A percentile compares a stretch with the other conserved stretches of the same genome.
Evolutionary conservation across 2,113 vertebrate species (phyloP).

Genomic region (Lepus americanus): DNA sequence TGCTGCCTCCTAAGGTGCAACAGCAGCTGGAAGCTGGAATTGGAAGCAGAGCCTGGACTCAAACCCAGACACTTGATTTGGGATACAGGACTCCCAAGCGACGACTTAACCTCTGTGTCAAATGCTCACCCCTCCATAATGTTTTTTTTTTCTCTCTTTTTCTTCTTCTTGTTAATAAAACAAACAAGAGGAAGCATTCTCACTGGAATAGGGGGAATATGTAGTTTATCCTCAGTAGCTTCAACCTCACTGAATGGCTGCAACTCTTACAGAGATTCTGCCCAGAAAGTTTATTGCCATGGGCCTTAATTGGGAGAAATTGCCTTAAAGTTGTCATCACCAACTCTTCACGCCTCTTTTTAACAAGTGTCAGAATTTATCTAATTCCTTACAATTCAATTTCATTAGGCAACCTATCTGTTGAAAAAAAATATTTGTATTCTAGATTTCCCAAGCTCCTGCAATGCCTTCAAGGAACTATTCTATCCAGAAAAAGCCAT

Average conservation of each 20-base stretch:
- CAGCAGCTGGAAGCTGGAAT: no score
- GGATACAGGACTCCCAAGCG: no score
- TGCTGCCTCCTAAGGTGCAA: no score
- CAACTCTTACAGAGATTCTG: background rate
- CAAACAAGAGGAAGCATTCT: background rate
- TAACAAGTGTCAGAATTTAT: slow-evolving; percentile 25
- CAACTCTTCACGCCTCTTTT: slow-evolving; percentile 23
- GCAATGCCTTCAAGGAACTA: background rate
- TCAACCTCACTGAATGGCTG: background rate
- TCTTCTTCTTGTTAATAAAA: background rate
- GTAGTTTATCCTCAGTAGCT: background rate
- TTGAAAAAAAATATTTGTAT: slow-evolving; percentile 46
- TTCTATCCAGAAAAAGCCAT: background rate
- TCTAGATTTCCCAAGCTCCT: background rate
- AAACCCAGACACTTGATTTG: no score
- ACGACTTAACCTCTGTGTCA: no score
- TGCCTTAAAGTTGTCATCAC: slow-evolving; percentile 27
- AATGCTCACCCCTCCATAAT: no score
- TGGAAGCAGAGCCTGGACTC: no score
- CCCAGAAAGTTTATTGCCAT: background rate
- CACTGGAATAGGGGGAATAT: background rate
- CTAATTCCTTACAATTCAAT: background rate
- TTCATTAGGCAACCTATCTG: slow-evolving; percentile 7
- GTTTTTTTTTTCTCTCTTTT: background rate
- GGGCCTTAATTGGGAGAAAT: background rate